These are phyloP conservation scores for Urocitellus parryii DNA, from an alignment of 2,113 vertebrate genomes.

Conservation along the genomic window DNA sequence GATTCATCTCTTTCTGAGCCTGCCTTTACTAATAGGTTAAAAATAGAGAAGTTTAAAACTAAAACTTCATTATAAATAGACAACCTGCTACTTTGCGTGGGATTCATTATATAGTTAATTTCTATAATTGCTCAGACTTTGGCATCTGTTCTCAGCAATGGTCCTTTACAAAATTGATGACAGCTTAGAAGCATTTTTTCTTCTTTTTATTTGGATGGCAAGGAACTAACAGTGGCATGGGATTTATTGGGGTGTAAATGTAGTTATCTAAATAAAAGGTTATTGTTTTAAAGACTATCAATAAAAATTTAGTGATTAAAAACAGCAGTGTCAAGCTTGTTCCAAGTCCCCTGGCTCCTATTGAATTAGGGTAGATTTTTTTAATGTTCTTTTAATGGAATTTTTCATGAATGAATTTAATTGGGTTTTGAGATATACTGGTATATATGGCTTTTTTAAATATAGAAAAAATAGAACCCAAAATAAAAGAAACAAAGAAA, in stretches of 20 bases:
- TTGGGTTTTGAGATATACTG: conserved; percentile 60
- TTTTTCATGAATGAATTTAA: conserved; percentile 81
- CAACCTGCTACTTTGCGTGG: conserved; percentile 73
- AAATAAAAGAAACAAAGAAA: not conserved
- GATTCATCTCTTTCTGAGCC: conserved; percentile 15
- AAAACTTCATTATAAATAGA: conserved; percentile 23
- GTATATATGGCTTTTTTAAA: conserved; percentile 23
- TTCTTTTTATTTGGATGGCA: conserved; percentile 53
- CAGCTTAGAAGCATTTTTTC: conserved; percentile 14
- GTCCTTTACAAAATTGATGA: conserved; percentile 42
- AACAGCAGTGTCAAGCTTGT: conserved; percentile 48
- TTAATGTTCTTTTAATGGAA: conserved; percentile 71
- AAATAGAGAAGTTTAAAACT: not conserved
- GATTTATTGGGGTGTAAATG: conserved; percentile 56
- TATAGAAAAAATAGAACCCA: conserved; percentile 37
- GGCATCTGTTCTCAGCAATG: conserved; percentile 47
- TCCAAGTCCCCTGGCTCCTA: conserved; percentile 65
- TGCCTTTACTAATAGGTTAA: not conserved
- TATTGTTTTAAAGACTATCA: conserved; percentile 69
- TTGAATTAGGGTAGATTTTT: conserved; percentile 72
- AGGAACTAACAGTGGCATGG: conserved; percentile 46
- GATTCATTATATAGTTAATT: conserved; percentile 76
- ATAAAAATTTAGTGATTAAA: conserved; percentile 70
- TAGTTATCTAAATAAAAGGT: conserved; percentile 64
- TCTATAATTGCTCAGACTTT: conserved; percentile 49